Evolutionary conservation across 2,797 vertebrate species (phyloP), one percentile per base, ranked within the genome.

Genomic region (Rhadinocentrus ornatus): DNA sequence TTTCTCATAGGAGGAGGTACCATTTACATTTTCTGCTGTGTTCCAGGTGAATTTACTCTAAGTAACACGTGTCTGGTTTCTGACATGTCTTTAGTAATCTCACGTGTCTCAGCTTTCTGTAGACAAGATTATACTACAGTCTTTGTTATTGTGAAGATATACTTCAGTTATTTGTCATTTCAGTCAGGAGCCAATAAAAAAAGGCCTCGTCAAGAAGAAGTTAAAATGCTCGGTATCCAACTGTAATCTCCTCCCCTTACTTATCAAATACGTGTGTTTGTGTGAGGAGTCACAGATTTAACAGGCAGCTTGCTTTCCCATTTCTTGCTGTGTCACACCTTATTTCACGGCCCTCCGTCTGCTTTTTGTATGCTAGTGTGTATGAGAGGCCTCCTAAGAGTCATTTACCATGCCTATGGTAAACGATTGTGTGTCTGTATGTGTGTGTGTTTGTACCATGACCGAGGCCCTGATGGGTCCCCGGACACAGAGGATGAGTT

Each of bases 301-400:
- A 80, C 61, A 80, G 55, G 65, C 67, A 71, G 68, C 69, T 69
- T 73, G 76, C 79, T 84, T 82, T 75, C 63, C 71, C 81, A 81
- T 85, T 90, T 88, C 87, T 89, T 73, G 61, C 54, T 72, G 85
- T 92, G 90, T 88, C 88, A 85, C 75, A 83, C 83, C 87, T 86
- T 90, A 92, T 93, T 93, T 93, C 90, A 92, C 75, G 69, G 89
- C 82, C 76, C 69, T 85, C 82, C 77, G 48, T 93, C 89, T 84
- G 73, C 66, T 65, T 70, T 85, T 83, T 85, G 67, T 75, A 70
- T 69, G 74, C 2, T 7, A 61, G 69, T 48, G 68, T 78, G 75
- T 83, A 60, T 32, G 62, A 71, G 66, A 66, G 69, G 71, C 81
- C 78, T 89, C 76, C 78, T 78, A 75, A 75, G 75, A 79, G 75